phyloP scores from a whole-genome alignment of 1,140 invertebrate species.

The Drosophila carrolli region DNA sequence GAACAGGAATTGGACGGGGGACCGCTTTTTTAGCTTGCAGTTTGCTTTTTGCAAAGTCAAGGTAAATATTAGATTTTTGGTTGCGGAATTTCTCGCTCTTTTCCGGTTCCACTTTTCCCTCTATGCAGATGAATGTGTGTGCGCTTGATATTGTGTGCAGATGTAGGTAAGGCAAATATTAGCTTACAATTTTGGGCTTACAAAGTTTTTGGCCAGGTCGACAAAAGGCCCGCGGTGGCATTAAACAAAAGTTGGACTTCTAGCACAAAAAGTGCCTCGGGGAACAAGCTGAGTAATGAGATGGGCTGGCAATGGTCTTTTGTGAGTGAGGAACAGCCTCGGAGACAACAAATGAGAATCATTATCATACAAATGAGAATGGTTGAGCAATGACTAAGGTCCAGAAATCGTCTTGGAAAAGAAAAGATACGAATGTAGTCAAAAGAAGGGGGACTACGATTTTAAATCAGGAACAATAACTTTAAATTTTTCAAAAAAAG shows the following conservation, averaged over 20 bases:
- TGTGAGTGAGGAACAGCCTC: slow-evolving; percentile 17
- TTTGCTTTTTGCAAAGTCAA: slow-evolving; percentile 78
- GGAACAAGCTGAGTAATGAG: slow-evolving; percentile 23
- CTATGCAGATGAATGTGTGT: slow-evolving; percentile 19
- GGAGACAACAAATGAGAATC: slow-evolving; percentile 36
- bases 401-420: not conserved
- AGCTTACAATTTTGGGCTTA: slow-evolving; percentile 80
- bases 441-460: not conserved
- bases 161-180: slow-evolving; percentile 79
- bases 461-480: not conserved
- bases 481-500: not conserved
- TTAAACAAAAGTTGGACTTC: slow-evolving; percentile 62
- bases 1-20: slow-evolving; percentile 21
- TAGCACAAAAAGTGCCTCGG: slow-evolving; percentile 9
- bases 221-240: slow-evolving; percentile 68
- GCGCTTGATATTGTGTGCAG: slow-evolving; percentile 31
- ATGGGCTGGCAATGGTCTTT: slow-evolving; percentile 15
- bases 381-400: not conserved
- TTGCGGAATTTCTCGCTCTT: slow-evolving; percentile 65
- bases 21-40: slow-evolving; percentile 50
- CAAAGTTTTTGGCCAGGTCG: slow-evolving; percentile 64
- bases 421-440: not conserved
- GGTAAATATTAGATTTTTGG: slow-evolving; percentile 81
- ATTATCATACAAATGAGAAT: slow-evolving; percentile 49
- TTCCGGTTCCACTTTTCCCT: slow-evolving; percentile 39